phyloP scores from a whole-genome alignment of 2,797 vertebrate species.

The Taenioides sp. region DNA sequence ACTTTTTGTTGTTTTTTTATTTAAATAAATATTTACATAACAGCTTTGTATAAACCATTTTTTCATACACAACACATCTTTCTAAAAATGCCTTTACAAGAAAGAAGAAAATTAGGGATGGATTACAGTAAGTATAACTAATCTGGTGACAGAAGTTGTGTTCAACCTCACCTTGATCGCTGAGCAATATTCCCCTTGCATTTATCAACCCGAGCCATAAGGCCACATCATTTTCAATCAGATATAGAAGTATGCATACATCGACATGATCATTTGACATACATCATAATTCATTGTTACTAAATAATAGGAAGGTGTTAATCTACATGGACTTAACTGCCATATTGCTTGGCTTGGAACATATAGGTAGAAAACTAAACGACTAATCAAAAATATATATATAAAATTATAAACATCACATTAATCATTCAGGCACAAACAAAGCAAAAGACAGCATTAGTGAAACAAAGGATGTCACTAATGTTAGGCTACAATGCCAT shows the following conservation, averaged over 20 bases:
- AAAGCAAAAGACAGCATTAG: constrained; percentile 52
- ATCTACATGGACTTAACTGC: constrained; percentile 44
- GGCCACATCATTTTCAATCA: constrained; percentile 38
- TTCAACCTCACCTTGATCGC: constrained; percentile 35
- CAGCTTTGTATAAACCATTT: constrained; percentile 76
- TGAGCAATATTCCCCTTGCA: constrained; percentile 40
- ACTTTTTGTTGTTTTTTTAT: constrained; percentile 67
- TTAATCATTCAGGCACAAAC: constrained; percentile 66
- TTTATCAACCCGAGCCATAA: constrained; percentile 35
- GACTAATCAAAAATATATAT: constrained; percentile 23
- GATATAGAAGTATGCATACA: constrained; percentile 60
- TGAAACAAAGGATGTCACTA: constrained; percentile 53
- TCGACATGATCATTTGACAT: constrained; percentile 71
- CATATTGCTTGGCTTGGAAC: constrained; percentile 28
- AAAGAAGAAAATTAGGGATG: constrained; percentile 52
- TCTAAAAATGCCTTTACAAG: constrained; percentile 63
- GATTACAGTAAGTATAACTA: constrained; percentile 45
- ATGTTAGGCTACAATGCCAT: constrained; percentile 64
- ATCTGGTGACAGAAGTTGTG: constrained; percentile 30
- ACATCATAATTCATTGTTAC: constrained; percentile 63
- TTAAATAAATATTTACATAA: constrained; percentile 83
- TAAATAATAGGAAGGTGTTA: constrained; percentile 61
- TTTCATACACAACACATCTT: constrained; percentile 69
- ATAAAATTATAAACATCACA: constrained; percentile 45
- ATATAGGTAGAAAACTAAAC: constrained; percentile 27